Conservation (phyloP, 2,113 vertebrate species). For the Haliaeetus leucogaster region DNA sequence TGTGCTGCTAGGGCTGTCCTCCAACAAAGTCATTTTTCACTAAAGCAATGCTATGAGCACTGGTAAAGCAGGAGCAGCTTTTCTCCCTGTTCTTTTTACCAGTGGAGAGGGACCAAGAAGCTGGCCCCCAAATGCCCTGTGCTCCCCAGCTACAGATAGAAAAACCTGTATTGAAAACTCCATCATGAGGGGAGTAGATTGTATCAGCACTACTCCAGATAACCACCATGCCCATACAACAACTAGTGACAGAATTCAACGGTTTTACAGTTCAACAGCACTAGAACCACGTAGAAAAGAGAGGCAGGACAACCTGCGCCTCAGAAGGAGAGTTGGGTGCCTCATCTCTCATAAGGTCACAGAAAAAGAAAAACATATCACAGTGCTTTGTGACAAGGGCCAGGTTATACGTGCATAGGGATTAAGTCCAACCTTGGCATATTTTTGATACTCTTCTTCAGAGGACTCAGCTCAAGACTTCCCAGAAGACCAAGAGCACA, state of each 20-base stretch:
- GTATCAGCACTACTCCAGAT: neutral
- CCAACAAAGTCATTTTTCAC: neutral
- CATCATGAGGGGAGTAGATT: neutral
- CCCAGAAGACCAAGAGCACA: neutral
- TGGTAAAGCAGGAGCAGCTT: neutral
- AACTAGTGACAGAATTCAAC: neutral
- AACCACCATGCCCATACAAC: neutral
- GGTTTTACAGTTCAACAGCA: neutral
- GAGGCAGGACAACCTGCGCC: neutral
- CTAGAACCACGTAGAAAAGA: neutral
- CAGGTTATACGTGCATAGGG: neutral
- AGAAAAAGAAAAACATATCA: neutral
- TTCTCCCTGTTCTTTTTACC: neutral
- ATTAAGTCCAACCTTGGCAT: neutral
- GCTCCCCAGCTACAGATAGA: neutral
- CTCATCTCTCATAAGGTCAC: neutral
- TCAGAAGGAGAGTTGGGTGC: neutral
- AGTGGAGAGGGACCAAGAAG: neutral
- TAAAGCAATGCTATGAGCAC: neutral
- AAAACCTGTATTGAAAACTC: neutral
- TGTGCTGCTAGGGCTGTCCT: neutral
- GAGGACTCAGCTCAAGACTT: neutral
- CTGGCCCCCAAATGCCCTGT: neutral
- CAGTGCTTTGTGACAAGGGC: neutral
- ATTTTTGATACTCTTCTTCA: neutral